phyloP scores from a whole-genome alignment of 2,888 invertebrate genomes.

The Habrosyne pyritoides region DNA sequence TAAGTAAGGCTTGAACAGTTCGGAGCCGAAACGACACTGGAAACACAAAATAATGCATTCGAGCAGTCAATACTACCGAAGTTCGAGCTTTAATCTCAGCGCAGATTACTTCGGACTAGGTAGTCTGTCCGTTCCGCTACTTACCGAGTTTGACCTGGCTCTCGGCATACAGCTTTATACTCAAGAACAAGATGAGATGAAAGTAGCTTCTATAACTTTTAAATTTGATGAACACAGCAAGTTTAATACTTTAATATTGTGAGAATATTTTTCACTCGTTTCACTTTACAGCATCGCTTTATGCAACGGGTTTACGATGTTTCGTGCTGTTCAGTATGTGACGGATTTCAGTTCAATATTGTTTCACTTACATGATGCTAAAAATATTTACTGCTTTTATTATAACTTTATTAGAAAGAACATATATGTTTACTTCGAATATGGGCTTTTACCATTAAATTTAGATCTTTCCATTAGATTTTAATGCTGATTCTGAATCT shows the following conservation, averaged over 20 bases:
- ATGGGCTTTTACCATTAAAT: too few relatives aligned
- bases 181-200: slow-evolving; percentile 37
- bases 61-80: slow-evolving; percentile 63
- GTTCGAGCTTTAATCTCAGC: slow-evolving; percentile 73
- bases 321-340: slow-evolving; percentile 14
- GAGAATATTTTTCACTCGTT: slow-evolving; percentile 42
- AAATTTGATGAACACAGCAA: slow-evolving; percentile 56
- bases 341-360: slow-evolving; percentile 8
- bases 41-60: slow-evolving; percentile 67
- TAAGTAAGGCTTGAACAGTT: slow-evolving; percentile 43
- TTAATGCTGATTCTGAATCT: too few relatives aligned
- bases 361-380: not conserved
- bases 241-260: slow-evolving; percentile 47
- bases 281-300: slow-evolving; percentile 27
- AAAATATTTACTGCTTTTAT: too few relatives aligned
- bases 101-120: slow-evolving; percentile 58
- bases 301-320: slow-evolving; percentile 15
- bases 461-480: too few relatives aligned
- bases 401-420: too few relatives aligned
- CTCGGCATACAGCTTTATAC: slow-evolving; percentile 46
- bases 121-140: slow-evolving; percentile 48
- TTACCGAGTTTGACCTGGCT: slow-evolving; percentile 52
- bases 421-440: not conserved
- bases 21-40: slow-evolving; percentile 33
- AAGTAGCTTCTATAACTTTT: slow-evolving; percentile 48